These are phyloP conservation scores for Olivierus martensii DNA, from an alignment of 1,140 invertebrate genomes.

Conservation along the genomic window DNA sequence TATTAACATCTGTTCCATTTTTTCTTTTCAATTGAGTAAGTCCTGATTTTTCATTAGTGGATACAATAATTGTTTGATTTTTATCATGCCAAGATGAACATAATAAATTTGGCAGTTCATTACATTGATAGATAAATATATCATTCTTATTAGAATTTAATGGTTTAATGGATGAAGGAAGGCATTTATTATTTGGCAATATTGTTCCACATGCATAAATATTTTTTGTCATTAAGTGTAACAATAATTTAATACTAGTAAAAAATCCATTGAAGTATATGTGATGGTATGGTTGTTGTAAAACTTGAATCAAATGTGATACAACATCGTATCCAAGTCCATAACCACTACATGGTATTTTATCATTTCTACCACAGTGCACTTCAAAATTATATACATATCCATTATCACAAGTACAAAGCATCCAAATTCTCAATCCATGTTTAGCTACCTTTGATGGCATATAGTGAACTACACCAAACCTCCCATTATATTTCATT, in stretches of 20 bases:
- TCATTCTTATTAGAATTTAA: not conserved
- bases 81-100: not conserved
- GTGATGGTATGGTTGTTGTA: not conserved
- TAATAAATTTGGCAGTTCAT: not conserved
- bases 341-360: not conserved
- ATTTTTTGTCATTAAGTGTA: not conserved
- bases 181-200: not conserved
- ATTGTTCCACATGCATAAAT: not conserved
- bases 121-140: not conserved
- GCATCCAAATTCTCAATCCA: not conserved
- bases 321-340: constrained; percentile 1
- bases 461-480: not conserved
- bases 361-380: not conserved
- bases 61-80: not conserved
- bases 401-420: not conserved
- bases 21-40: not conserved
- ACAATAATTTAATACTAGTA: not conserved
- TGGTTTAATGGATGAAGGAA: not conserved
- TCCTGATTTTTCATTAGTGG: not conserved
- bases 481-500: not conserved
- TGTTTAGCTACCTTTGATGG: not conserved
- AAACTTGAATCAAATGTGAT: not conserved
- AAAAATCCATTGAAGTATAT: constrained; percentile 4
- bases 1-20: not conserved
- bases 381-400: not conserved